These are phyloP conservation scores for Ormyrus pomaceus DNA, from an alignment of 2,888 invertebrate genomes.

Conservation along the genomic window DNA sequence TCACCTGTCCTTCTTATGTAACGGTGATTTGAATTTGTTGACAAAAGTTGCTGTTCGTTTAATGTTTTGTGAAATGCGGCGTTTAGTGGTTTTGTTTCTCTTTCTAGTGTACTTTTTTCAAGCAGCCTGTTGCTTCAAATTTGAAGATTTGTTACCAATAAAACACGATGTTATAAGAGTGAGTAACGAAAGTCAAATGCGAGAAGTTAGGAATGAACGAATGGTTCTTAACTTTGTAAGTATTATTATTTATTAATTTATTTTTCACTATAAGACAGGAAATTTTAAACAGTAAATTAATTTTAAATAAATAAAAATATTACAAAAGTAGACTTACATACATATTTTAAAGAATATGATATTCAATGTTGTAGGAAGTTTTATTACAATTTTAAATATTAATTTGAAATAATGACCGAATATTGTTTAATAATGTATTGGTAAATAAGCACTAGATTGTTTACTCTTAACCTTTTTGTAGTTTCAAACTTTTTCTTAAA, in stretches of 20 bases:
- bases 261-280: no score
- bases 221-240: slow-evolving; percentile 40
- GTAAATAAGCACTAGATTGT: no score
- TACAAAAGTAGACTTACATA: no score
- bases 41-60: not conserved
- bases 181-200: slow-evolving; percentile 17
- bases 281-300: no score
- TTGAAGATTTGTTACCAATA: slow-evolving; percentile 27
- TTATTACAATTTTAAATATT: no score
- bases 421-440: no score
- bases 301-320: no score
- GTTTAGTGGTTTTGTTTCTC: not conserved
- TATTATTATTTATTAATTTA: slow-evolving; percentile 9
- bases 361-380: no score
- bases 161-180: slow-evolving; percentile 34
- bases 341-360: no score
- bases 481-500: no score
- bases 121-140: not conserved
- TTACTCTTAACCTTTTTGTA: no score
- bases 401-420: no score
- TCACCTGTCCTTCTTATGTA: not conserved
- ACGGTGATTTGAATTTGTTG: not conserved
- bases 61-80: not conserved
- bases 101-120: not conserved
- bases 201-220: not conserved